Evolutionary conservation across 2,113 vertebrate genomes (phyloP), one percentile per base, ranked within the genome.

Genomic region (Megalops atlanticus): DNA sequence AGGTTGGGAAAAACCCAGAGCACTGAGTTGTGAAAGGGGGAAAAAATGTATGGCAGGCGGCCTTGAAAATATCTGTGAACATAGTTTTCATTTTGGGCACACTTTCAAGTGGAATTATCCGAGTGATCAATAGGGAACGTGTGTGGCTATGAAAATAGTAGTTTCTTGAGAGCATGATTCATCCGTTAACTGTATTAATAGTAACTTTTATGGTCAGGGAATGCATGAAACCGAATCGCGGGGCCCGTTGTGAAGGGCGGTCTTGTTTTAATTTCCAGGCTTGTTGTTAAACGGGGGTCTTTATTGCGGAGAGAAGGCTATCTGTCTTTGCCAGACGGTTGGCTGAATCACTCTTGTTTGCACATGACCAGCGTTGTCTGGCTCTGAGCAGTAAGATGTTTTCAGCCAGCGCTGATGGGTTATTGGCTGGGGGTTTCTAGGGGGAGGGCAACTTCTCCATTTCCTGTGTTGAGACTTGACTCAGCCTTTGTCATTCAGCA

Each of bases 291-390:
- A 77, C 2, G 41, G 33, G 43, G 35, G 41, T 43, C 69, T 80
- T 80, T 80, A 72, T 80, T 73, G 35, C 69, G n/a, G n/a, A 52
- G 43, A 71, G 15, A 40, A 49, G 31, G 69, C 70, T 73, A 47
- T 74, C 47, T 47, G 45, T 45, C 71, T 31, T 21, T 58, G 49
- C 33, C 79, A 58, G 79, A 74, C 79, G 52, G 24, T 4, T 4
- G 79, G 70, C 31, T 80, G 70, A 80, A 74, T 80, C 79, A 80
- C 79, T 52, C 38, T 33, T 77, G 11, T 24, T 80, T 74, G 79
- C 39, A 47, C 72, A 40, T 27, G 69, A 47, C 68, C 45, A 71
- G 70, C 16, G 43, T 31, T 73, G 78, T 80, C 68, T 72, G 35
- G 78, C 43, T 72, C 41, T 14, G n/a, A 71, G 47, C 79, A 43